Evolutionary conservation across 1,140 invertebrate species (phyloP).

Genomic region (Atta cephalotes): DNA sequence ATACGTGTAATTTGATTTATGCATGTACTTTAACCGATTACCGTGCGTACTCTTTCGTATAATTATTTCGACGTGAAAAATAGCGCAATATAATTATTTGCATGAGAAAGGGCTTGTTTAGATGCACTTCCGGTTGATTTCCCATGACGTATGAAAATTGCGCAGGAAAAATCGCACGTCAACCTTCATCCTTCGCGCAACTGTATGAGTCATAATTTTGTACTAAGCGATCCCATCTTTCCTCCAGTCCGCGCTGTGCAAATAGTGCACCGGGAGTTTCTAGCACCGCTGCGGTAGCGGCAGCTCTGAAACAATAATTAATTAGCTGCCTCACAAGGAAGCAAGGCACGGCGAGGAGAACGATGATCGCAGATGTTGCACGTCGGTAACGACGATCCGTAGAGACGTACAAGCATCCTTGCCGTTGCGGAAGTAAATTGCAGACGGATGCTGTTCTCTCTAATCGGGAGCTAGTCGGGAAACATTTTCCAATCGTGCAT

Average conservation of each 20-base stretch:
- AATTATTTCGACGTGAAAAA: conserved; percentile 25
- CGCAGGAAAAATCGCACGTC: conserved; percentile 29
- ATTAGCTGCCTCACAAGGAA: conserved; percentile 70
- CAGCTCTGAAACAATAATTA: conserved; percentile 73
- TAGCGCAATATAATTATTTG: not conserved
- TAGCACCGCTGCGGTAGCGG: not conserved
- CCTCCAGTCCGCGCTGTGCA: conserved; percentile 18
- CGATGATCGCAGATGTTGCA: conserved; percentile 71
- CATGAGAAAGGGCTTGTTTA: not conserved
- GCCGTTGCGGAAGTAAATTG: conserved; percentile 62
- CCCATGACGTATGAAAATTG: conserved; percentile 54
- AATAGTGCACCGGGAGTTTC: conserved; percentile 51
- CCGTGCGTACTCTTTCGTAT: not conserved
- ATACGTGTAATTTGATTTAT: not conserved
- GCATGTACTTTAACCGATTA: not conserved
- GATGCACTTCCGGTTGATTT: conserved; percentile 34
- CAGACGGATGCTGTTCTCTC: conserved; percentile 47
- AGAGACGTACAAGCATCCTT: conserved; percentile 24
- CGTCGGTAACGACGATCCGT: conserved; percentile 53
- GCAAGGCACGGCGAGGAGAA: conserved; percentile 40
- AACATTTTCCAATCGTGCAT: conserved; percentile 63
- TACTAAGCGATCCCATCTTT: conserved; percentile 51
- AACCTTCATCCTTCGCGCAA: conserved; percentile 27
- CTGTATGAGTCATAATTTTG: conserved; percentile 64
- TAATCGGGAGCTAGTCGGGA: conserved; percentile 55